Evolutionary conservation across 2,888 invertebrate genomes (phyloP).

Genomic region (Pseudolycoriella hygida): DNA sequence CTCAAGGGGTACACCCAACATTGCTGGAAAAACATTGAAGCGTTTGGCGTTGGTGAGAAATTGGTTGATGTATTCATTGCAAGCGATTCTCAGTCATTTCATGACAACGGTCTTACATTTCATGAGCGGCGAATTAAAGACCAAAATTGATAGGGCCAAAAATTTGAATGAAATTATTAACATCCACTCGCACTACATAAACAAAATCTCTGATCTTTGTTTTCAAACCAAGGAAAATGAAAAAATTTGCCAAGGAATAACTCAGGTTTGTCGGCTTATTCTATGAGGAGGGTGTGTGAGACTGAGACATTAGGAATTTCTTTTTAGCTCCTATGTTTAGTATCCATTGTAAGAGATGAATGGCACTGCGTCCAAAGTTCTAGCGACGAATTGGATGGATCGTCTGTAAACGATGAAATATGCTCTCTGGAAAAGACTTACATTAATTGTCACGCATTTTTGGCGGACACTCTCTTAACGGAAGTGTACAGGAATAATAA

Average conservation of each 20-base stretch:
- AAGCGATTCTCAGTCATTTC: constrained; percentile 33
- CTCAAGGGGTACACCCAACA: constrained; percentile 17
- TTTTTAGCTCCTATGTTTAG: neutral
- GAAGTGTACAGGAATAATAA: no score
- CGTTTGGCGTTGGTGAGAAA: constrained; percentile 34
- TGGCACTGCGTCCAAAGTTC: constrained; percentile 11
- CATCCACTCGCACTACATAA: constrained; percentile 23
- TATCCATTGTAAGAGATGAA: neutral
- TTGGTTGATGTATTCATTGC: constrained; percentile 34
- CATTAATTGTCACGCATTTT: no score
- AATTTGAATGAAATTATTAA: constrained; percentile 21
- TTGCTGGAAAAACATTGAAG: constrained; percentile 22
- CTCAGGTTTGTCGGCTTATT: neutral
- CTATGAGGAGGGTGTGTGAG: no score
- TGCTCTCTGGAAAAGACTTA: constrained; percentile 8
- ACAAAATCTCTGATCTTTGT: constrained; percentile 19
- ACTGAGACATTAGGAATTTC: no score
- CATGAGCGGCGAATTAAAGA: constrained; percentile 20
- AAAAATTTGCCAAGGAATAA: neutral
- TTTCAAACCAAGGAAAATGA: constrained; percentile 11
- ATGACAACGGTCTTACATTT: constrained; percentile 12
- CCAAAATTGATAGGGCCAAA: constrained; percentile 16
- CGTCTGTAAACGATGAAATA: constrained; percentile 13
- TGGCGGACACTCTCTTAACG: no score
- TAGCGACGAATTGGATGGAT: constrained; percentile 3